Conservation (phyloP, 2,797 vertebrate genomes). For the Semotilus atromaculatus region DNA sequence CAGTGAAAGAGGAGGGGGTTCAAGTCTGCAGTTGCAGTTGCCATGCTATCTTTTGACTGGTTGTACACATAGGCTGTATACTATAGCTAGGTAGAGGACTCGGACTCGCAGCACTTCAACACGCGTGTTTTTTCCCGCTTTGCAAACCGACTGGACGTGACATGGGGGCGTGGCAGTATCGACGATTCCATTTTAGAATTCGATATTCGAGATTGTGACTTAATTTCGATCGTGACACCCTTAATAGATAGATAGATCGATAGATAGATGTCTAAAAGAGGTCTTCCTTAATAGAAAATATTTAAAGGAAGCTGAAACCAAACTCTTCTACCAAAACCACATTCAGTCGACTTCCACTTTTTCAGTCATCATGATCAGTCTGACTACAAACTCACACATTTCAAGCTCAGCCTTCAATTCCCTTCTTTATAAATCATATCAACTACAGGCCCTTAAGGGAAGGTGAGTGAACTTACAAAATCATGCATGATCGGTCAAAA, state of each 20-base stretch:
- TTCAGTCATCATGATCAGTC: neutral
- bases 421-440: neutral
- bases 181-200: no score
- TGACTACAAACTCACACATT: neutral
- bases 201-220: no score
- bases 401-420: neutral
- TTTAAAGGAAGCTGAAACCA: neutral
- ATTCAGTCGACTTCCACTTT: neutral
- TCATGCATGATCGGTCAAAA: slow-evolving; percentile 35
- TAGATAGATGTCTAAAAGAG: neutral
- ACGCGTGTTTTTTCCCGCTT: no score
- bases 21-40: no score
- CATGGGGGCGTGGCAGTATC: no score
- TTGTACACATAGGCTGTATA: no score
- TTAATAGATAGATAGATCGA: neutral
- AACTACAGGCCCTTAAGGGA: neutral
- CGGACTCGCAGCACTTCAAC: no score
- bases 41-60: no score
- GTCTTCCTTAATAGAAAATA: neutral
- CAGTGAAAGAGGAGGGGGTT: no score
- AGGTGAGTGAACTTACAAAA: slow-evolving; percentile 8
- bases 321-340: neutral
- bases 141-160: no score
- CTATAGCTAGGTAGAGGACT: no score
- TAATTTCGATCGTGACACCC: no score